Evolutionary conservation across 2,113 vertebrate genomes (phyloP).

Genomic region (Protomyctophum bolini): DNA sequence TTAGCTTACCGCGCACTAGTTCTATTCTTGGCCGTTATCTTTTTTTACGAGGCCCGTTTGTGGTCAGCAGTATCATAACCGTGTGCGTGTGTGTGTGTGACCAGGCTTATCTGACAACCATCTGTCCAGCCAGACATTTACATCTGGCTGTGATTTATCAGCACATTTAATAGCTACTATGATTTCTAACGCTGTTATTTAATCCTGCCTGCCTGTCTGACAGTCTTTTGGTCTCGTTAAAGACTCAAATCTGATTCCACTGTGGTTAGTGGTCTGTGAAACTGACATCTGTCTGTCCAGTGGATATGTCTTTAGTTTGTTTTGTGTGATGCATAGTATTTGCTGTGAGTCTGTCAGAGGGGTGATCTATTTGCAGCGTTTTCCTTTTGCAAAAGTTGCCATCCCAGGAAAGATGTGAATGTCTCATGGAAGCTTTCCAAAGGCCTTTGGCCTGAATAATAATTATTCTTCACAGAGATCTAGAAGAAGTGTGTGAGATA

Average conservation of each 20-base stretch:
- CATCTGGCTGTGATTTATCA: constrained; percentile 64
- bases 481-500: not conserved
- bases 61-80: constrained; percentile 56
- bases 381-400: not conserved
- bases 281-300: not conserved
- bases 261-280: constrained; percentile 31
- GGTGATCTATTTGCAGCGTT: not conserved
- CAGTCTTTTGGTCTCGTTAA: constrained; percentile 16
- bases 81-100: constrained; percentile 48
- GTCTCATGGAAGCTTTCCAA: no score
- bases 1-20: constrained; percentile 19
- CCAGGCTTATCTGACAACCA: constrained; percentile 66
- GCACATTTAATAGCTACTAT: constrained; percentile 50
- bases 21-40: constrained; percentile 53
- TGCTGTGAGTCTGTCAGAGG: not conserved
- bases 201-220: constrained; percentile 25
- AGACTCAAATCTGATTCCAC: constrained; percentile 43
- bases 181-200: constrained; percentile 47
- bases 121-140: constrained; percentile 62
- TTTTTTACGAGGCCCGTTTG: constrained; percentile 66
- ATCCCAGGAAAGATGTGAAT: no score
- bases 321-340: constrained; percentile 10
- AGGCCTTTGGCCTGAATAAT: no score
- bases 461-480: no score
- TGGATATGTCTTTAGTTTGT: not conserved